phyloP scores from a whole-genome alignment of 2,888 invertebrate genomes.

The Scelioninae gen. 1 region DNA sequence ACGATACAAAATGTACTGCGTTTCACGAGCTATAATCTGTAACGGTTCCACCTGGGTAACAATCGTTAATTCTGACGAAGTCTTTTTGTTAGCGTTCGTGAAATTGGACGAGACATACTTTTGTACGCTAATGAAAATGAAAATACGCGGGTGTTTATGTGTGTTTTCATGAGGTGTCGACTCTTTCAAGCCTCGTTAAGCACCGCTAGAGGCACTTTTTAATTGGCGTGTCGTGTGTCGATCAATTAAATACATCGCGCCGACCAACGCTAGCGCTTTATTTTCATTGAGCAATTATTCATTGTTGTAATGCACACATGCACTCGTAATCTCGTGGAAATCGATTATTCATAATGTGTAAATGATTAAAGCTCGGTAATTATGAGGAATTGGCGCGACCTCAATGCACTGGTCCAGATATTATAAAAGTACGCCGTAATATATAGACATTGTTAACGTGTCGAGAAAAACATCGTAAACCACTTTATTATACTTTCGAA shows the following conservation, averaged over 20 bases:
- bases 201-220: constrained; percentile 69
- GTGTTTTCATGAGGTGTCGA: constrained; percentile 63
- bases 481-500: constrained; percentile 55
- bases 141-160: constrained; percentile 53
- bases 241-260: constrained; percentile 72
- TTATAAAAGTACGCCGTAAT: constrained; percentile 59
- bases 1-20: constrained; percentile 35
- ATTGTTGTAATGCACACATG: constrained; percentile 68
- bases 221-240: constrained; percentile 73
- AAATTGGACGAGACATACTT: constrained; percentile 48
- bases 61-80: constrained; percentile 49
- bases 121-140: constrained; percentile 61
- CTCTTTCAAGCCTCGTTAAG: constrained; percentile 68
- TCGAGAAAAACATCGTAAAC: constrained; percentile 60
- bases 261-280: constrained; percentile 58
- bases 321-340: constrained; percentile 67
- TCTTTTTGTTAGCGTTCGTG: constrained; percentile 19
- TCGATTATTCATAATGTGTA: constrained; percentile 69
- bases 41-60: constrained; percentile 45
- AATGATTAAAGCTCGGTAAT: constrained; percentile 70
- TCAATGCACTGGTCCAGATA: constrained; percentile 59
- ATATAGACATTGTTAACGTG: constrained; percentile 58
- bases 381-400: constrained; percentile 68
- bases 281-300: constrained; percentile 70
- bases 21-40: constrained; percentile 31